Conservation (phyloP, 2,113 vertebrate species). For the Saguinus imperator region DNA sequence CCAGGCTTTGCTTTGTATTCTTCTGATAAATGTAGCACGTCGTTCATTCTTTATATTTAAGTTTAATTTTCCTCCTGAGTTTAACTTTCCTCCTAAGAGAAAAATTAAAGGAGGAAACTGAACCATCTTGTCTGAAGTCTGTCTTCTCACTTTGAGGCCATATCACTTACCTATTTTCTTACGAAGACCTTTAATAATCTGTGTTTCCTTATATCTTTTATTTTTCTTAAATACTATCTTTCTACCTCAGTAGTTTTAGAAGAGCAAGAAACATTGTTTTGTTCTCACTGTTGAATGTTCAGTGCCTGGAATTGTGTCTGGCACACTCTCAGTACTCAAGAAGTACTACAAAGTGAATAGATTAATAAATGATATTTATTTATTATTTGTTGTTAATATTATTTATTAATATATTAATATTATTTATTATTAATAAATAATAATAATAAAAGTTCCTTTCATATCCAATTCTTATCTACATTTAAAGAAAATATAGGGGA, state of each 20-base stretch:
- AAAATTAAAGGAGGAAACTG: not conserved
- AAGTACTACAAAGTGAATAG: not conserved
- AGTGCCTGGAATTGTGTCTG: not conserved
- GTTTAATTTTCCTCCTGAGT: not conserved
- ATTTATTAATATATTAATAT: too few relatives aligned
- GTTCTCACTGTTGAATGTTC: not conserved
- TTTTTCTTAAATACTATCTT: not conserved
- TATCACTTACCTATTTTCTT: not conserved
- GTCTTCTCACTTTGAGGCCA: not conserved
- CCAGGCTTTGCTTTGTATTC: not conserved
- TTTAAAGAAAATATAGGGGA: too few relatives aligned
- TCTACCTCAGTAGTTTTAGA: not conserved
- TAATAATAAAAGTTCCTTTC: not conserved
- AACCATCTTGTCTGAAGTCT: not conserved
- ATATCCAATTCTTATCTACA: not conserved
- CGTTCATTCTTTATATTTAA: not conserved
- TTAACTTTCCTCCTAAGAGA: not conserved
- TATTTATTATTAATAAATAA: too few relatives aligned
- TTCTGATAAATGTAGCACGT: not conserved
- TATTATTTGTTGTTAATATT: too few relatives aligned
- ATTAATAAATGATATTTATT: not conserved
- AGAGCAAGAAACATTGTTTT: not conserved
- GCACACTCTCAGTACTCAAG: not conserved
- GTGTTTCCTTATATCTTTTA: not conserved
- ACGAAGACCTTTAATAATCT: not conserved